Conservation (phyloP, 2,888 invertebrate genomes). For the Drosophila prostipennis region DNA sequence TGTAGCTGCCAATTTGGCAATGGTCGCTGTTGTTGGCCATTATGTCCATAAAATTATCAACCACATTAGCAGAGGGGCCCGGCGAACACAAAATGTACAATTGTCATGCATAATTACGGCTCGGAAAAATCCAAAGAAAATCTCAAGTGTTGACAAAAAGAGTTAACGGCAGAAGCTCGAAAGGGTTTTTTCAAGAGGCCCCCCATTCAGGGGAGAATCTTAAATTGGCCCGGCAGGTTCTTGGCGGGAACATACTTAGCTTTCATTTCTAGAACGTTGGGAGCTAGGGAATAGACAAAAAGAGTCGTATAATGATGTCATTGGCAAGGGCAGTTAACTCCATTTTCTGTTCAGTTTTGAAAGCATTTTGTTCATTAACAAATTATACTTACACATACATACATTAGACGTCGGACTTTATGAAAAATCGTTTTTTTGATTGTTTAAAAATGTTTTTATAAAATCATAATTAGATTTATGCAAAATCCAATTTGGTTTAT, state of each 20-base stretch:
- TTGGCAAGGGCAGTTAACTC: conserved; percentile 30
- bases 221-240: conserved; percentile 20
- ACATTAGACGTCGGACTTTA: too few relatives aligned
- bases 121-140: conserved; percentile 55
- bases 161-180: conserved; percentile 30
- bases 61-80: conserved; percentile 36
- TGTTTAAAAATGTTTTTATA: too few relatives aligned
- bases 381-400: too few relatives aligned
- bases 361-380: neutral
- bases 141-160: conserved; percentile 42
- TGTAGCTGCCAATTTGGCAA: conserved; percentile 60
- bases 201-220: conserved; percentile 5
- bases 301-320: conserved; percentile 21
- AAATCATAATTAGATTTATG: too few relatives aligned
- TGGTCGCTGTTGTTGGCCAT: conserved; percentile 48
- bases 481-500: too few relatives aligned
- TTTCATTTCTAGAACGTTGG: conserved; percentile 20
- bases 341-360: conserved; percentile 18
- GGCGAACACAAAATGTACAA: conserved; percentile 43
- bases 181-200: conserved; percentile 17
- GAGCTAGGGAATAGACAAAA: conserved; percentile 23
- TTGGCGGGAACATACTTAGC: conserved; percentile 8
- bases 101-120: conserved; percentile 76
- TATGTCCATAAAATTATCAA: conserved; percentile 74
- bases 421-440: too few relatives aligned